Evolutionary conservation across 1,140 invertebrate species (phyloP), one percentile per base, ranked within the genome.

Genomic region (Centruroides sculpturatus): DNA sequence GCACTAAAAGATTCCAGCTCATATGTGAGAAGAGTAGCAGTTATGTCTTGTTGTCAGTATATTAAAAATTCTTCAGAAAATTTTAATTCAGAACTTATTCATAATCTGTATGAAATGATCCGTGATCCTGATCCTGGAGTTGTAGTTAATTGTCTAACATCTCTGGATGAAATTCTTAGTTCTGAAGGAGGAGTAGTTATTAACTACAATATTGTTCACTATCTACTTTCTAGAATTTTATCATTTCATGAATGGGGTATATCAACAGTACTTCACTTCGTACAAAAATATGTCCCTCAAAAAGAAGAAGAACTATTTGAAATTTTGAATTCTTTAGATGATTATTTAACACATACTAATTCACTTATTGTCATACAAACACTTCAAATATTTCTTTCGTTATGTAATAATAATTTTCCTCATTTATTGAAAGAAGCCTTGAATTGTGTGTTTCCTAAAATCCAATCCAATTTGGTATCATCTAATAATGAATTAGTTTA

Each of bases 141-240:
- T 4, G 52, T 62, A 6, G 49, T 52, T 23, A 35, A 35, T 6
- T 55, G 61, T 35, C 47, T 62, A 0, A 35, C 51, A 35, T 34
- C 61, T 47, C 36, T 62, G 5, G 51, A 62, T 35, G 57, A 59
- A 23, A 62, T 62, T n/a, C 47, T 62, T 7, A 8, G 35, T 34
- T 49, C 52, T 34, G 61, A 62, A 49, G 61, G 61, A 35, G 61
- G 61, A 13, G 54, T 62, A 23, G 57, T 62, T 3, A 51, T 62
- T 13, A 62, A 62, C 35, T 50, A 52, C n/a, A 62, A 53, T 47
- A 55, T 62, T 4, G 47, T 47, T 5, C 13, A n/a, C 11, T 62
- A 62, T 35, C 49, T 62, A 11, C 9, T 62, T 5, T 50, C n/a
- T 11, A 62, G 57, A 35, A 59, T 62, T 34, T 56, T 57, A 9